Evolutionary conservation across 2,888 invertebrate species (phyloP).

Genomic region (Glaucopsyche alexis): DNA sequence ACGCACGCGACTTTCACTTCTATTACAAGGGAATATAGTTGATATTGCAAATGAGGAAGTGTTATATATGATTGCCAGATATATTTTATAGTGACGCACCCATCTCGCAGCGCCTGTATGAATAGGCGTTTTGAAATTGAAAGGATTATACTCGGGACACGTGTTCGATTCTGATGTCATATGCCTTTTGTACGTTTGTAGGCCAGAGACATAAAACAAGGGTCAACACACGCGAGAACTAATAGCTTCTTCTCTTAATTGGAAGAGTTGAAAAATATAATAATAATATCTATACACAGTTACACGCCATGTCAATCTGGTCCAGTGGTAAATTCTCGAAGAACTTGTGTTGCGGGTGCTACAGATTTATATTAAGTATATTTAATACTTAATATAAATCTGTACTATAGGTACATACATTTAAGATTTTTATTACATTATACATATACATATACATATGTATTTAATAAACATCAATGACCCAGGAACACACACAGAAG

Average conservation of each 20-base stretch:
- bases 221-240: background rate
- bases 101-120: conserved; percentile 56
- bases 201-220: conserved; percentile 34
- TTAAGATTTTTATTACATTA: no score
- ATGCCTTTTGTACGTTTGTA: conserved; percentile 24
- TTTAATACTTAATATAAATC: no score
- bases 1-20: conserved; percentile 38
- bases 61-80: conserved; percentile 55
- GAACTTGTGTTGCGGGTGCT: no score
- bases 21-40: conserved; percentile 35
- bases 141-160: conserved; percentile 57
- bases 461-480: no score
- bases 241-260: background rate
- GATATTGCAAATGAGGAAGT: conserved; percentile 34
- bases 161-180: conserved; percentile 39
- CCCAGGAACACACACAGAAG: no score
- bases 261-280: background rate
- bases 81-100: conserved; percentile 65
- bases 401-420: no score
- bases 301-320: no score
- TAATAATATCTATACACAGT: no score
- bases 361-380: no score
- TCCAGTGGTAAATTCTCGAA: no score
- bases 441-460: no score
- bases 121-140: conserved; percentile 65